These are phyloP conservation scores for Okamejei kenojei DNA, from an alignment of 2,797 vertebrate species.

Conservation along the genomic window DNA sequence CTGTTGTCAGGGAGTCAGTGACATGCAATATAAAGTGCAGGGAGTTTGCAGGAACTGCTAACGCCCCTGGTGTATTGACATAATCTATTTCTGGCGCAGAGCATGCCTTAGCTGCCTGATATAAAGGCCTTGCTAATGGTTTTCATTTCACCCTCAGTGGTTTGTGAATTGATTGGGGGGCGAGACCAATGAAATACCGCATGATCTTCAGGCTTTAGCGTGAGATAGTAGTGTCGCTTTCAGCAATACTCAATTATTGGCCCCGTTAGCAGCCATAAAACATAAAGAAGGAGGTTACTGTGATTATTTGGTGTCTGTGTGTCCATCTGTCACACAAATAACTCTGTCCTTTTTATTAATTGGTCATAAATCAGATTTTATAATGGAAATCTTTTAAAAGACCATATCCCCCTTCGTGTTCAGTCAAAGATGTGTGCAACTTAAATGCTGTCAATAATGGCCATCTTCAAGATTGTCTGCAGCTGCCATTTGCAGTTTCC, in stretches of 20 bases:
- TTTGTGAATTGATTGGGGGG: conserved; percentile 47
- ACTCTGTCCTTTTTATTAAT: conserved; percentile 72
- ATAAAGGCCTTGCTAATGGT: conserved; percentile 38
- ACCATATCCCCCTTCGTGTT: conserved; percentile 12
- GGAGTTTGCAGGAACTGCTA: conserved; percentile 27
- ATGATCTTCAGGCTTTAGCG: conserved; percentile 19
- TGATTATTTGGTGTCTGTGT: conserved; percentile 56
- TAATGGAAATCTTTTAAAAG: conserved; percentile 67
- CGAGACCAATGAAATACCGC: conserved; percentile 48
- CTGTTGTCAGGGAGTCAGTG: conserved; percentile 29
- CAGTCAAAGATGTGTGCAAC: conserved; percentile 25
- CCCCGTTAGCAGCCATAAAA: conserved; percentile 39
- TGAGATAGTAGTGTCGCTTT: conserved; percentile 8
- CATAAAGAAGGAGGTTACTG: conserved; percentile 43
- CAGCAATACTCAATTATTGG: conserved; percentile 35
- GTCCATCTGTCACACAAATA: conserved; percentile 66
- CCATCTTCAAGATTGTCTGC: not conserved
- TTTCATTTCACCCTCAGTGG: conserved; percentile 42
- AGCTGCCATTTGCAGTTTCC: not conserved
- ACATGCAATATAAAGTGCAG: conserved; percentile 36
- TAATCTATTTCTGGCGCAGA: conserved; percentile 37
- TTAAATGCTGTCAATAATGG: conserved; percentile 15
- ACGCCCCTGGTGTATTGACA: conserved; percentile 38
- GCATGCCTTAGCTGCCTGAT: not conserved
- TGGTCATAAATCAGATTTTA: conserved; percentile 75